phyloP scores from a whole-genome alignment of 2,113 vertebrate genomes.

The Gymnobelideus leadbeateri region DNA sequence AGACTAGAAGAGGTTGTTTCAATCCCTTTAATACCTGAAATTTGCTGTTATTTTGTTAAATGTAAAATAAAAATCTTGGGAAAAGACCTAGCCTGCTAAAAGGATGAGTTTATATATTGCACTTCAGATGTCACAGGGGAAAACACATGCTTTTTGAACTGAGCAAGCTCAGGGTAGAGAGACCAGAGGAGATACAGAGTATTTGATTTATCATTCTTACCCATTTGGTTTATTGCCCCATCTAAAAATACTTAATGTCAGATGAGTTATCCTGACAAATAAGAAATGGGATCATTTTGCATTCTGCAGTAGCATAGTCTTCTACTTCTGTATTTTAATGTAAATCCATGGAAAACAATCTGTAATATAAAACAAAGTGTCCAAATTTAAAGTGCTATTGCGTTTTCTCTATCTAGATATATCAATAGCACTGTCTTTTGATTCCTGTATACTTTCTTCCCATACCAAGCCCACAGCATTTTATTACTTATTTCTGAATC shows the following conservation, averaged over 20 bases:
- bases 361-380: slow-evolving; percentile 14
- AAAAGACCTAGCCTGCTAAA: slow-evolving; percentile 79
- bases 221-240: slow-evolving; percentile 52
- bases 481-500: not conserved
- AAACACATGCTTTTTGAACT: slow-evolving; percentile 68
- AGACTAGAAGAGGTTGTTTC: slow-evolving; percentile 89
- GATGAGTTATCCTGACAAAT: slow-evolving; percentile 44
- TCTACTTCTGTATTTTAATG: slow-evolving; percentile 44
- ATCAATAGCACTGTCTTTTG: not conserved
- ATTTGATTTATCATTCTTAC: slow-evolving; percentile 62
- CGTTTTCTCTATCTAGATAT: slow-evolving; percentile 43
- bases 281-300: slow-evolving; percentile 42
- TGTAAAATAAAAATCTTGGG: slow-evolving; percentile 84
- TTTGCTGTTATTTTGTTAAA: slow-evolving; percentile 89
- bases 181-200: slow-evolving; percentile 53
- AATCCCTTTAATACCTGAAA: slow-evolving; percentile 88
- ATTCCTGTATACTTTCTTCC: slow-evolving; percentile 23
- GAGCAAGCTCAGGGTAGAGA: slow-evolving; percentile 47
- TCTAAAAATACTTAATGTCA: slow-evolving; percentile 57
- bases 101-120: slow-evolving; percentile 79
- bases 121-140: slow-evolving; percentile 74
- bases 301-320: slow-evolving; percentile 44
- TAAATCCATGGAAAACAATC: slow-evolving; percentile 31
- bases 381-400: slow-evolving; percentile 35
- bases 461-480: not conserved